Evolutionary conservation across 2,888 invertebrate species (phyloP).

Genomic region (Melitaea athalia): DNA sequence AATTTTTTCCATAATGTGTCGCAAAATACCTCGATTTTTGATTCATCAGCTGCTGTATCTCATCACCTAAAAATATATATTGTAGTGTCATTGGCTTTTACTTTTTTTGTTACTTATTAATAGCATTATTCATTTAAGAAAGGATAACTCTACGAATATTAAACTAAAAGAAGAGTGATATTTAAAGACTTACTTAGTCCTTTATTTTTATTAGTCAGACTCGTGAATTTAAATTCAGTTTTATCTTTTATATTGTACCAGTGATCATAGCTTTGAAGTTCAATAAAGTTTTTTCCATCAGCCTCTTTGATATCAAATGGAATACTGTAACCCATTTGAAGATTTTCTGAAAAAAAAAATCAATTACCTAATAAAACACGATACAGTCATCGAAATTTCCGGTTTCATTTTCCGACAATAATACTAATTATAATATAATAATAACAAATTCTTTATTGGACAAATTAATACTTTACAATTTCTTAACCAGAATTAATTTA

Average conservation of each 20-base stretch:
- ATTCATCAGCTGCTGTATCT: neutral
- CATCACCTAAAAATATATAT: neutral
- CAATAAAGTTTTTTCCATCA: neutral
- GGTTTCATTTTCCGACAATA: too few species aligned
- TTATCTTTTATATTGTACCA: constrained; percentile 5
- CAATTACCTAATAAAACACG: too few species aligned
- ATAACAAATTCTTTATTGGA: too few species aligned
- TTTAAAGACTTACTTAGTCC: neutral
- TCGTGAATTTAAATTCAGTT: neutral
- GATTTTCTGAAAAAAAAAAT: neutral
- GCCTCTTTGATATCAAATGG: neutral
- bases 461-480: too few species aligned
- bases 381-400: too few species aligned
- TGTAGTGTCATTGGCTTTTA: too few species aligned
- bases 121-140: too few species aligned
- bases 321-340: neutral
- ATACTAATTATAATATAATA: too few species aligned
- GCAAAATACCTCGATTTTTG: neutral
- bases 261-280: neutral
- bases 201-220: neutral
- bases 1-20: neutral
- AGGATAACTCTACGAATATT: too few species aligned
- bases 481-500: too few species aligned
- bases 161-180: too few species aligned
- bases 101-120: too few species aligned